phyloP scores from a whole-genome alignment of 2,888 invertebrate genomes.

The Anagyrus pseudococci region DNA sequence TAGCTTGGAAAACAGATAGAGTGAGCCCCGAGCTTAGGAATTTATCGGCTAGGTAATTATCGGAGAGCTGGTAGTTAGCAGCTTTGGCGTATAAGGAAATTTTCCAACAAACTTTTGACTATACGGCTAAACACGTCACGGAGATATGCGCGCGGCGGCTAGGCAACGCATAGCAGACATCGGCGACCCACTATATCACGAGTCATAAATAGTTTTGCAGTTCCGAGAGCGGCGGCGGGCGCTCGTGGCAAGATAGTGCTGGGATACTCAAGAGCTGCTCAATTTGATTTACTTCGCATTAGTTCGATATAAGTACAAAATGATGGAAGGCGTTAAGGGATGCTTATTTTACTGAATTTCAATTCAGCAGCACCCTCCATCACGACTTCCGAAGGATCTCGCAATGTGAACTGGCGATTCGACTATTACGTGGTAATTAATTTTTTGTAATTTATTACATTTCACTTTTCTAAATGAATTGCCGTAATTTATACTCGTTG shows the following conservation, averaged over 20 bases:
- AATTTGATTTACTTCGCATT: background rate
- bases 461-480: no score
- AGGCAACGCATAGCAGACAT: background rate
- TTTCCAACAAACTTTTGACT: background rate
- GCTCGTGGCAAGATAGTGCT: no score
- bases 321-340: background rate
- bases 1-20: background rate
- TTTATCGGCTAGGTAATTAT: background rate
- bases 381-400: no score
- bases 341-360: no score
- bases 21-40: background rate
- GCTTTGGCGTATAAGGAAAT: background rate
- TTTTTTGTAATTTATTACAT: no score
- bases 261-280: background rate
- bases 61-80: background rate
- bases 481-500: no score
- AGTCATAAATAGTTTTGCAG: conserved; percentile 33
- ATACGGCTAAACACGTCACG: background rate
- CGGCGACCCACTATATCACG: conserved; percentile 27
- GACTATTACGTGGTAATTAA: no score
- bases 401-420: no score
- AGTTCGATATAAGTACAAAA: background rate
- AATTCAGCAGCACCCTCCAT: no score
- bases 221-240: conserved; percentile 9
- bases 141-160: background rate